These are phyloP conservation scores for Oreochromis spilurus DNA, from an alignment of 2,113 vertebrate species.

Conservation along the genomic window DNA sequence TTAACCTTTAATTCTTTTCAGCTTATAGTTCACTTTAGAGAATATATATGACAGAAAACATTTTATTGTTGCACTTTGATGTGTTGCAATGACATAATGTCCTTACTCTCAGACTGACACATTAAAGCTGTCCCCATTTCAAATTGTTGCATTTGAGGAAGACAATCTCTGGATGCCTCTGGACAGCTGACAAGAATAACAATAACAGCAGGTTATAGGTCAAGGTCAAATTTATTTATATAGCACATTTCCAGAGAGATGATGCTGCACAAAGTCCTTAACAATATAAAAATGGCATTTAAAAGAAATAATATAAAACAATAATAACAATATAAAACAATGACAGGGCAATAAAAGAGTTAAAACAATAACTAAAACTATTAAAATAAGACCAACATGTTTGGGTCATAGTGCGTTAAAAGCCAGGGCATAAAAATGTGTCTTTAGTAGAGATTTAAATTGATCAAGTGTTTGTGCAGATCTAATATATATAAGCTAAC, in stretches of 20 bases:
- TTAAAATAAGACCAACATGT: background rate
- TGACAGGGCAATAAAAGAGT: background rate
- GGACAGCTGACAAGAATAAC: too few species aligned
- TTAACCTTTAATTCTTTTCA: too few species aligned
- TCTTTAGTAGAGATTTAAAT: background rate
- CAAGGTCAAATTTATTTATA: fast-evolving
- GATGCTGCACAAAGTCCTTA: background rate
- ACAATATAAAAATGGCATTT: background rate
- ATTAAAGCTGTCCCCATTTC: too few species aligned
- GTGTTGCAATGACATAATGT: too few species aligned
- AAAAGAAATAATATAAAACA: background rate
- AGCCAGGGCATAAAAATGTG: background rate
- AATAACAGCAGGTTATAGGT: background rate
- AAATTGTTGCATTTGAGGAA: too few species aligned
- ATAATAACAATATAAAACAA: background rate
- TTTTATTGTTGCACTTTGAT: too few species aligned
- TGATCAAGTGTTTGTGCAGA: background rate
- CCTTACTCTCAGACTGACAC: too few species aligned
- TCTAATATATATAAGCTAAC: background rate
- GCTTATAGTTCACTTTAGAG: too few species aligned
- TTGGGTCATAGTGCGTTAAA: background rate
- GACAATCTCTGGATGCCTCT: too few species aligned
- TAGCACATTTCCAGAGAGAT: background rate
- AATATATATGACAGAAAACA: too few species aligned
- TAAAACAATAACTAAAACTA: background rate